These are phyloP conservation scores for Egretta garzetta DNA, from an alignment of 2,113 vertebrate species.

Conservation along the genomic window DNA sequence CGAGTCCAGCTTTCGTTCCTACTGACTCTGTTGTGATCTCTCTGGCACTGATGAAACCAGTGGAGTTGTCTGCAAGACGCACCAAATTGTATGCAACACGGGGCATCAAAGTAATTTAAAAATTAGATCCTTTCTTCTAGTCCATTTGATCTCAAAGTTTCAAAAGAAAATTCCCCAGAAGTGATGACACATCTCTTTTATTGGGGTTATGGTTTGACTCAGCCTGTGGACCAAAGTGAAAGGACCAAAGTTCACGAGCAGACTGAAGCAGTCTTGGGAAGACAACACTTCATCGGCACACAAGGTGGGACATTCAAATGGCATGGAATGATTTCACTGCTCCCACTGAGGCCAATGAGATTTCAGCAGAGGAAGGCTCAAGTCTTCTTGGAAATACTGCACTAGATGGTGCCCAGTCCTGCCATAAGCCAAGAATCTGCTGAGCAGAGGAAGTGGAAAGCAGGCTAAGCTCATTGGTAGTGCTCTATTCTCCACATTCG, in stretches of 20 bases:
- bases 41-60: neutral
- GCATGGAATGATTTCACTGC: neutral
- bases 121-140: neutral
- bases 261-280: neutral
- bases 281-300: neutral
- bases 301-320: neutral
- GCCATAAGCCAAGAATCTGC: neutral
- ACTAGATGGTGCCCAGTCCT: neutral
- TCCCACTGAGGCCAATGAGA: neutral
- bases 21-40: neutral
- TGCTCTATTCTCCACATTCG: neutral
- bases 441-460: neutral
- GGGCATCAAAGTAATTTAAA: neutral
- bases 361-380: neutral
- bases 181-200: neutral
- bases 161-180: neutral
- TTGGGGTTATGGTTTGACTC: neutral
- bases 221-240: rapidly evolving
- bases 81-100: neutral
- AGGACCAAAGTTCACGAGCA: neutral
- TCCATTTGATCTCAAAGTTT: neutral
- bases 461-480: neutral
- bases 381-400: neutral
- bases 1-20: neutral
- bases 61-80: neutral